A percentile compares a stretch with the other conserved stretches of the same genome.
Evolutionary conservation across 2,113 vertebrate species (phyloP).

Genomic region (Dasypus novemcinctus): DNA sequence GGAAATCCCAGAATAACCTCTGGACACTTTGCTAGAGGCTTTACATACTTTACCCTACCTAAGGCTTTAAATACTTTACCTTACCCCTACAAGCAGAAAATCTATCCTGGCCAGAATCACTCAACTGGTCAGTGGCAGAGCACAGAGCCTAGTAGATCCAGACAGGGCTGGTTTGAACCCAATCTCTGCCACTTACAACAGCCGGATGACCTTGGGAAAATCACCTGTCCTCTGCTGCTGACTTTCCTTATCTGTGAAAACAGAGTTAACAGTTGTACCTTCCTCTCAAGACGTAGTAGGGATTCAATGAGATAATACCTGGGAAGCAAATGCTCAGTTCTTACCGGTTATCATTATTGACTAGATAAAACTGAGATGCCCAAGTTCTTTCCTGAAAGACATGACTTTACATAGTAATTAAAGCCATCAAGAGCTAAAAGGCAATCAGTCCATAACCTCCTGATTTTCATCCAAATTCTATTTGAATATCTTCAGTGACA

Average conservation of each 20-base stretch:
- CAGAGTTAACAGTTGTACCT: neutral
- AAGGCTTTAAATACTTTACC: neutral
- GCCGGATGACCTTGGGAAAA: neutral
- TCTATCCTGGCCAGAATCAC: neutral
- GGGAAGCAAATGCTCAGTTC: conserved; percentile 8
- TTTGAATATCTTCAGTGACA: neutral
- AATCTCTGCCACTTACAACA: neutral
- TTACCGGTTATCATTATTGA: neutral
- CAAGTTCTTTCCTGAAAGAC: conserved; percentile 8
- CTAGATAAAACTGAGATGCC: neutral
- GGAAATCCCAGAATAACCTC: neutral
- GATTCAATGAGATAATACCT: neutral
- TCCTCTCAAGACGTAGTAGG: neutral
- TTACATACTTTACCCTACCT: neutral
- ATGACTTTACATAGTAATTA: neutral
- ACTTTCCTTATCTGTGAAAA: conserved; percentile 41
- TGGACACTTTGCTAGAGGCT: neutral
- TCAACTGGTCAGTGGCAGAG: neutral
- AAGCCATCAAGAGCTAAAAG: conserved; percentile 31
- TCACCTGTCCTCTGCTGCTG: neutral
- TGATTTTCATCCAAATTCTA: conserved; percentile 3
- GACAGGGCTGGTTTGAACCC: neutral
- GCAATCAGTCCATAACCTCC: neutral
- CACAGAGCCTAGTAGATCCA: neutral
- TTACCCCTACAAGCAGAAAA: neutral